Evolutionary conservation across 2,797 vertebrate species (phyloP).

Genomic region (Podarcis siculus): DNA sequence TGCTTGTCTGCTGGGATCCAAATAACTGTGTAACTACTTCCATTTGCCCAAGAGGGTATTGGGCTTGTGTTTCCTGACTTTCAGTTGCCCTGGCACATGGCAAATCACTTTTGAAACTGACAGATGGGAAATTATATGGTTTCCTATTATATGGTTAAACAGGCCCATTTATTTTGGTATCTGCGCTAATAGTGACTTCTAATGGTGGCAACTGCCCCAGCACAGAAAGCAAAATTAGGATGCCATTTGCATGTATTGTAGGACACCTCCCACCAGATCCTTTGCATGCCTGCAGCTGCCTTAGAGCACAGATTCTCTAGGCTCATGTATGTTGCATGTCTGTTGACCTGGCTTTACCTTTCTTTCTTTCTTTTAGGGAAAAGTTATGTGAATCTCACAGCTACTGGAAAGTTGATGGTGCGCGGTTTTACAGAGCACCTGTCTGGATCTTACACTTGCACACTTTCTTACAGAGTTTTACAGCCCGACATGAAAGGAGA

Average conservation of each 20-base stretch:
- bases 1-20: neutral
- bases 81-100: neutral
- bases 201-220: neutral
- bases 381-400: constrained; percentile 59
- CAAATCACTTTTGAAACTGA: neutral
- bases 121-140: neutral
- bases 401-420: constrained; percentile 74
- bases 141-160: neutral
- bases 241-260: neutral
- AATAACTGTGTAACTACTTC: neutral
- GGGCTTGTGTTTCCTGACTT: neutral
- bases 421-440: constrained; percentile 69
- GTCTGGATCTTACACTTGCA: constrained; percentile 79
- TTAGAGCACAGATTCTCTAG: neutral
- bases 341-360: constrained; percentile 45
- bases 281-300: neutral
- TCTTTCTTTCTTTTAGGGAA: constrained; percentile 62
- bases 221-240: neutral
- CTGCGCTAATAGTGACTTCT: neutral
- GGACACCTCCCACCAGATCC: neutral
- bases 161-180: neutral
- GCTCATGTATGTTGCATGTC: neutral
- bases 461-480: constrained; percentile 73
- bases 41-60: neutral
- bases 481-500: constrained; percentile 68